Base-by-base conservation (phyloP, 1,140 invertebrate genomes). In the Trichomalopsis sarcophagae region DNA sequence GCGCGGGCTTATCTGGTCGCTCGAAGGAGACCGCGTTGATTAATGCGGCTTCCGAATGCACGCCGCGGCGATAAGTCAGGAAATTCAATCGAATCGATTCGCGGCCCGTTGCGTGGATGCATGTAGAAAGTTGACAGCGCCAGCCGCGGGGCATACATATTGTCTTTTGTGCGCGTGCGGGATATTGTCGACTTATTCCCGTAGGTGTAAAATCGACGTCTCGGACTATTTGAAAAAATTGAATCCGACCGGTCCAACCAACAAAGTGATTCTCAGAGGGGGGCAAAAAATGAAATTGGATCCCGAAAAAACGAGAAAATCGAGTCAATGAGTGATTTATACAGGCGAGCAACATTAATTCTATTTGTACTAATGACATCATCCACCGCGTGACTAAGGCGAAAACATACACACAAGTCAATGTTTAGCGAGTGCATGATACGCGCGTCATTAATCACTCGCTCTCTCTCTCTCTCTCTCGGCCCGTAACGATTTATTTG, bases 21-120 rank as follows among this genome's bases (percentile, higher is more conserved):
- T 44, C 40, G 40, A 44, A 44, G 40, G 50, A 55, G 50, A 55
- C 50, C 17, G 9, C 14, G 74, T 44, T 76, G 74, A 76, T 76
- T 76, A 76, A 76, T 55, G 33, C 47, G 47, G 47, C 40, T 78
- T 55, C 76, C 47, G 44, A 78, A 27, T 55, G 76, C 23, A 3
- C 2, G 23, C 23, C 4, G 40, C 69, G 30, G 21, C 73, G 73
- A 30, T 75, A 75, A 33, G 27, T 75, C 73, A 62, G 36, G 33
- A 44, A 75, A 75, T 75, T 33, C 73, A 75, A 75, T 44, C 73
- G 73, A 44, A 33, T 10, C 23, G 68, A 71, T 71, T 30, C 13
- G 68, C 13, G 68, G 68, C 68, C 27, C 11, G 3, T 30, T n/a
- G 2, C 33, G 13, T 73, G 33, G 69, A 33, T 30, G 11, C 23